These are phyloP conservation scores for Bubo scandiacus DNA, from an alignment of 2,113 vertebrate species.

Conservation along the genomic window DNA sequence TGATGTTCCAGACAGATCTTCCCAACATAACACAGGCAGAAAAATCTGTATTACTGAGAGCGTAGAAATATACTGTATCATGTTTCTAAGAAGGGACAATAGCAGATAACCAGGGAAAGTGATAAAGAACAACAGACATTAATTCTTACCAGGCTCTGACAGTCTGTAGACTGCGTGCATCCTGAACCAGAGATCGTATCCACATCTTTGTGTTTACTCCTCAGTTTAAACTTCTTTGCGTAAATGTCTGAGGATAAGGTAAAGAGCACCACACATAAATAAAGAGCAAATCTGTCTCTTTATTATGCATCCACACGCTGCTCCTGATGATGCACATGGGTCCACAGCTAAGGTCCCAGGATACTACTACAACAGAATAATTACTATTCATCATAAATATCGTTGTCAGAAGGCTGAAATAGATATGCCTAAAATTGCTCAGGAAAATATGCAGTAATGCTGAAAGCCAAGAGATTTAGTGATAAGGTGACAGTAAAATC, in stretches of 20 bases:
- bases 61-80: not conserved
- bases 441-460: not conserved
- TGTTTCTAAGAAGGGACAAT: not conserved
- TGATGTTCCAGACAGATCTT: not conserved
- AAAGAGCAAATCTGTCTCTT: conserved; percentile 11
- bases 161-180: not conserved
- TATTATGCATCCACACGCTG: not conserved
- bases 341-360: not conserved
- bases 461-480: conserved; percentile 25
- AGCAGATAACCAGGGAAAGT: not conserved
- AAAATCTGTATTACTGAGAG: not conserved
- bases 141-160: not conserved
- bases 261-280: conserved; percentile 6
- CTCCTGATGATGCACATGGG: not conserved
- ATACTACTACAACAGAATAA: not conserved
- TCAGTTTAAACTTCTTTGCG: not conserved
- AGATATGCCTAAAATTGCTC: conserved; percentile 7
- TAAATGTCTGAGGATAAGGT: not conserved
- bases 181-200: not conserved
- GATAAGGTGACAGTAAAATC: conserved; percentile 31
- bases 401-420: conserved; percentile 18
- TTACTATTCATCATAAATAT: conserved; percentile 3
- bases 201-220: not conserved
- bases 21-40: not conserved
- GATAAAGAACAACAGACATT: not conserved